phyloP scores from a whole-genome alignment of 2,797 vertebrate species.

The Echiichthys vipera region DNA sequence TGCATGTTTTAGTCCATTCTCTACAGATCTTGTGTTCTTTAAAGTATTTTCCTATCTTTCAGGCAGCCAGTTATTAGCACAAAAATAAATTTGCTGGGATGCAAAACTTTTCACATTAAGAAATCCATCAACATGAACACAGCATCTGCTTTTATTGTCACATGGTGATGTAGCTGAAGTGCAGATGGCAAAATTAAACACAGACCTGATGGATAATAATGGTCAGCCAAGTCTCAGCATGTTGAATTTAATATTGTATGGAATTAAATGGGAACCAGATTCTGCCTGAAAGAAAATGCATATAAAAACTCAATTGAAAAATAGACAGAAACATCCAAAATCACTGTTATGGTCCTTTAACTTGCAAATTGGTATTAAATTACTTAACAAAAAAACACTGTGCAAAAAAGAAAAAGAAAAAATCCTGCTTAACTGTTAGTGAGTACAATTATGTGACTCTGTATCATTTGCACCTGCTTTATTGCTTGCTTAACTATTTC shows the following conservation, averaged over 20 bases:
- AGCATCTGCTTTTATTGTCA: neutral
- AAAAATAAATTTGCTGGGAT: constrained; percentile 7
- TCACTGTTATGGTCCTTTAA: constrained; percentile 32
- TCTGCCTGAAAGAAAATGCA: constrained; percentile 2
- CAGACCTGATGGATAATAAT: neutral
- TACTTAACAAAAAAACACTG: constrained; percentile 36
- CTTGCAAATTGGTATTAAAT: constrained; percentile 40
- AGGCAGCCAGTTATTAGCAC: neutral
- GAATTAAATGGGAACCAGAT: neutral
- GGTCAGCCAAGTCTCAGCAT: constrained; percentile 3
- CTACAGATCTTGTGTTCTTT: constrained; percentile 16
- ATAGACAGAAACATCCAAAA: constrained; percentile 56
- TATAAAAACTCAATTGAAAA: constrained; percentile 46
- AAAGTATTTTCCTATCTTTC: neutral
- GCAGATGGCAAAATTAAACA: neutral
- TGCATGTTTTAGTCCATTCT: constrained; percentile 54
- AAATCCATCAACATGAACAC: constrained; percentile 12
- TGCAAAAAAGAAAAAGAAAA: constrained; percentile 44
- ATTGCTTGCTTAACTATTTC: constrained; percentile 79
- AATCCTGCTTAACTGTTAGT: constrained; percentile 71
- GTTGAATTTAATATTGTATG: neutral
- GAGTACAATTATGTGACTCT: constrained; percentile 76
- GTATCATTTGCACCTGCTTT: constrained; percentile 82
- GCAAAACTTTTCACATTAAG: neutral
- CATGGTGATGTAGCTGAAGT: neutral